A percentile compares a stretch with the other conserved stretches of the same genome.
Evolutionary conservation across 2,113 vertebrate species (phyloP).

Genomic region (Falcunculus frontatus): DNA sequence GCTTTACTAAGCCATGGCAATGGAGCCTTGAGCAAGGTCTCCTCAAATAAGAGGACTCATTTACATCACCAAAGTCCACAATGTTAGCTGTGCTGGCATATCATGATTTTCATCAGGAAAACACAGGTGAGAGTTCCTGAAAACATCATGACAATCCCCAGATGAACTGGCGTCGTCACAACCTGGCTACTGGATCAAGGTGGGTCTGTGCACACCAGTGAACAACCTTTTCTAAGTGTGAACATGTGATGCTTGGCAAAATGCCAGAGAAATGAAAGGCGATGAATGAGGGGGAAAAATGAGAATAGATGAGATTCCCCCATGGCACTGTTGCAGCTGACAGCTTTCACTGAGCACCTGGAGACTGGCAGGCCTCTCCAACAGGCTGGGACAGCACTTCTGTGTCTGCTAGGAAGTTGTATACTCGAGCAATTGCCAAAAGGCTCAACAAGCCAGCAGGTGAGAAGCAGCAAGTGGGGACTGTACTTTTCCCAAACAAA

Average conservation of each 20-base stretch:
- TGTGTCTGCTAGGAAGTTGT: background rate
- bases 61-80: accelerated
- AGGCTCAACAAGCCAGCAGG: background rate
- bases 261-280: background rate
- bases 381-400: background rate
- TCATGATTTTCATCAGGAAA: background rate
- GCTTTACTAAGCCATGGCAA: background rate
- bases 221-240: background rate
- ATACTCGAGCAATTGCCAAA: background rate
- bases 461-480: background rate
- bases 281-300: background rate
- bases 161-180: background rate
- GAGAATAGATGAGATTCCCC: background rate
- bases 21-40: background rate
- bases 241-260: background rate
- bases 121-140: background rate
- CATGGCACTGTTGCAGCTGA: background rate
- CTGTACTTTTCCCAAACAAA: background rate
- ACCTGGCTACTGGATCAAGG: background rate
- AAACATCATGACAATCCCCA: background rate
- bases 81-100: background rate
- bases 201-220: background rate
- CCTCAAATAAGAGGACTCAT: background rate
- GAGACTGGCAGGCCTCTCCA: background rate
- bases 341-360: background rate